These are phyloP conservation scores for Elephantulus edwardii DNA, from an alignment of 2,113 vertebrate genomes.

Conservation along the genomic window DNA sequence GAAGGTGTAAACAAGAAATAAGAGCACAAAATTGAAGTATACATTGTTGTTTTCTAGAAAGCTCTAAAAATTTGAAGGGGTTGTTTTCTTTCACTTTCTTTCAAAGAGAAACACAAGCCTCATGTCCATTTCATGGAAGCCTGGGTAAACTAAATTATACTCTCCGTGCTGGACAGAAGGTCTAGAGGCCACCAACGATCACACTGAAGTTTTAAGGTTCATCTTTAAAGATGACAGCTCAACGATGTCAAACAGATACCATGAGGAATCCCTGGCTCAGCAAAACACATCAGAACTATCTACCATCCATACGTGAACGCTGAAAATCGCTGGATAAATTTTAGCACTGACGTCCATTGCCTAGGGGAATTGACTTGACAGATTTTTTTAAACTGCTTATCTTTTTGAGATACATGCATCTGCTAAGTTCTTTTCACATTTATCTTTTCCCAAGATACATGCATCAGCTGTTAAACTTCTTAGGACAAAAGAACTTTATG, in stretches of 20 bases:
- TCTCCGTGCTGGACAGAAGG: neutral
- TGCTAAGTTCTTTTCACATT: slow-evolving; percentile 2
- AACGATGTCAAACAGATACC: slow-evolving; percentile 21
- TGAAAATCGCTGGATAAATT: neutral
- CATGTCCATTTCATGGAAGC: neutral
- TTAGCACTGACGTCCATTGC: neutral
- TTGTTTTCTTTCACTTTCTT: neutral
- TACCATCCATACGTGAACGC: neutral
- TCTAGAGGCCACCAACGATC: neutral
- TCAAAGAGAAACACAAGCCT: neutral
- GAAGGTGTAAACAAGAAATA: neutral
- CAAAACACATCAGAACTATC: slow-evolving; percentile 25
- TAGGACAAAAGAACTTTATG: neutral
- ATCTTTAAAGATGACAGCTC: slow-evolving; percentile 70
- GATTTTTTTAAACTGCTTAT: neutral
- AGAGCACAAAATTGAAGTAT: neutral
- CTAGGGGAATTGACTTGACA: neutral
- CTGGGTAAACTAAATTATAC: slow-evolving; percentile 3
- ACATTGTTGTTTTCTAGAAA: slow-evolving; percentile 5
- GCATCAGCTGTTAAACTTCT: too few relatives aligned
- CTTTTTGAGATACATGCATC: neutral
- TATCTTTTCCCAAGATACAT: neutral
- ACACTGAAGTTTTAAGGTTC: neutral
- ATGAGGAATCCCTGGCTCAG: slow-evolving; percentile 46
- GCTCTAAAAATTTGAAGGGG: neutral